Percentiles rank a stretch among this genome's conserved stretches.
Conservation (phyloP, 2,113 vertebrate species). For the Mungos mungo region DNA sequence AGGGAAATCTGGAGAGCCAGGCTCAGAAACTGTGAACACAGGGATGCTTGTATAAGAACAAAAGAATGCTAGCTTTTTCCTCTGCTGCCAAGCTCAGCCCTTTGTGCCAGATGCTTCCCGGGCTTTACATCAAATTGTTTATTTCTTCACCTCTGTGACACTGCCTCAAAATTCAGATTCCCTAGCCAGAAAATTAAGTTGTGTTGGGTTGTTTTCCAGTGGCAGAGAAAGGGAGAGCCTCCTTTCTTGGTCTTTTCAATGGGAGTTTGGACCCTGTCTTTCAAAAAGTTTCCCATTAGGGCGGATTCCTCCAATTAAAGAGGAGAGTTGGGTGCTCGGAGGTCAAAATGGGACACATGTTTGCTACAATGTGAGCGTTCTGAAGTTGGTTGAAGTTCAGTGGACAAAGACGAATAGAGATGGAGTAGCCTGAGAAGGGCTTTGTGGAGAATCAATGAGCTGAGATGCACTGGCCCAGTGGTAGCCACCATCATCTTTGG, state of each 20-base stretch:
- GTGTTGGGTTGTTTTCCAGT: not conserved
- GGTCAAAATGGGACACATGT: not conserved
- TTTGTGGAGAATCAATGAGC: not conserved
- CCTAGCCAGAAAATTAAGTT: not conserved
- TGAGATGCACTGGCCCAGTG: not conserved
- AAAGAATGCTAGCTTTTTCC: not conserved
- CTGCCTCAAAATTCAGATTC: not conserved
- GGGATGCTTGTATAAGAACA: not conserved
- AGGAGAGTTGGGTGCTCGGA: not conserved
- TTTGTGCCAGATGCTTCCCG: not conserved
- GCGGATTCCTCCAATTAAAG: not conserved
- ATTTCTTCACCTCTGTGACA: slow-evolving; percentile 15
- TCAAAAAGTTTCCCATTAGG: not conserved
- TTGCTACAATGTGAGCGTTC: not conserved
- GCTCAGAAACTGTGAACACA: slow-evolving; percentile 14
- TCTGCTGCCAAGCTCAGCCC: not conserved
- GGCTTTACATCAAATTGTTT: not conserved
- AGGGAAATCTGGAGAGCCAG: not conserved
- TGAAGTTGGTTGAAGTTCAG: not conserved
- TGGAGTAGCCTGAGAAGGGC: not conserved
- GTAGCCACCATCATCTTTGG: not conserved
- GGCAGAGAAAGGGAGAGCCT: not conserved
- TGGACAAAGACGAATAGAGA: not conserved
- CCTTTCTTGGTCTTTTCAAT: not conserved
- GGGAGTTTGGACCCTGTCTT: not conserved